These are phyloP conservation scores for Carterocephalus palaemon DNA, from an alignment of 2,888 invertebrate species.

Conservation along the genomic window DNA sequence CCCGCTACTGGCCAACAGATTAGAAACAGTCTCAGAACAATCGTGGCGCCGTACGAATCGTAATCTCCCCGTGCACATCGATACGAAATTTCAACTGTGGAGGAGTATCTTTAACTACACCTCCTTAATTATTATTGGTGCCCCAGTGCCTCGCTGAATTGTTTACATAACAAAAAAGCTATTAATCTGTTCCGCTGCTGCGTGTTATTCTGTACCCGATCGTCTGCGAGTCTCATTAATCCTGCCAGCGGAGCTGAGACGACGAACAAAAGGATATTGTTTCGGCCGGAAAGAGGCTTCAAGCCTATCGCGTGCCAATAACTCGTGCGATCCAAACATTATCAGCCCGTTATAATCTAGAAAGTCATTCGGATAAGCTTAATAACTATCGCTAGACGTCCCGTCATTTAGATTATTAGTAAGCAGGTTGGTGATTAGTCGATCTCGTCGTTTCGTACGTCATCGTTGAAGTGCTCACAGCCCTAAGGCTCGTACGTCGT, in stretches of 20 bases:
- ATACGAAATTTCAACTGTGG: no score
- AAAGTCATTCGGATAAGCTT: conserved; percentile 15
- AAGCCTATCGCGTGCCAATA: conserved; percentile 15
- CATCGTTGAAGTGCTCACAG: no score
- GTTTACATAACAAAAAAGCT: conserved; percentile 8
- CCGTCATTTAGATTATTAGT: no score
- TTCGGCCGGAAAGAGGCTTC: conserved; percentile 10
- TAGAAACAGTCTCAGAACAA: no score
- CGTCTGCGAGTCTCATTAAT: conserved; percentile 15
- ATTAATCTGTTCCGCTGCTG: conserved; percentile 1
- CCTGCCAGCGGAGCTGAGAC: conserved; percentile 8
- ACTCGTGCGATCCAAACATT: conserved; percentile 8
- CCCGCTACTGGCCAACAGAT: no score
- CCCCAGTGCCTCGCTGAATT: no score
- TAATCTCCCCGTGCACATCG: no score
- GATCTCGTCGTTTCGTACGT: no score
- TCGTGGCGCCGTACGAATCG: no score
- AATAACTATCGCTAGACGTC: background rate
- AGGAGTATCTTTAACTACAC: no score
- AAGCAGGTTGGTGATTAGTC: no score
- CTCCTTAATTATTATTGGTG: background rate
- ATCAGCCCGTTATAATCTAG: conserved; percentile 11
- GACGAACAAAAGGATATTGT: conserved; percentile 19
- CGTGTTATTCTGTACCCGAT: conserved; percentile 8
- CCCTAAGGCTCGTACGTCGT: no score